phyloP scores from a whole-genome alignment of 2,797 vertebrate species.

The Numenius phaeopus region DNA sequence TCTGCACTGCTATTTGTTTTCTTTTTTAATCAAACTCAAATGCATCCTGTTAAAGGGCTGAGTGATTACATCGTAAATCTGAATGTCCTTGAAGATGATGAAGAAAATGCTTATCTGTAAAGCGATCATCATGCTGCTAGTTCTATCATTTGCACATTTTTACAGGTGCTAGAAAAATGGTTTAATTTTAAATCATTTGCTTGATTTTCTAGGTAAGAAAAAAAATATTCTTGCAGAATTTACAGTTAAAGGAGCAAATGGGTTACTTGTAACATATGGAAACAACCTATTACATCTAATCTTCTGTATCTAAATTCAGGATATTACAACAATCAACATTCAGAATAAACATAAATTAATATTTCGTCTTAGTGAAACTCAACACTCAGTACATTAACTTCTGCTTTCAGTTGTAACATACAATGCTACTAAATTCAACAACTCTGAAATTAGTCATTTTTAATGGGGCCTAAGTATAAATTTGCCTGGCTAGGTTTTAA shows the following conservation, averaged over 20 bases:
- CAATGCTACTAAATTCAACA: not conserved
- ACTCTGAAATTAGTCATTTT: slow-evolving; percentile 6
- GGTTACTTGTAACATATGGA: slow-evolving; percentile 29
- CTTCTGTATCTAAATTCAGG: slow-evolving; percentile 32
- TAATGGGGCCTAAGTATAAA: not conserved
- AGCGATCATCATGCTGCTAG: slow-evolving; percentile 91
- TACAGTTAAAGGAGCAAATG: slow-evolving; percentile 38
- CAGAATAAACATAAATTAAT: slow-evolving; percentile 25
- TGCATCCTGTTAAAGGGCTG: slow-evolving; percentile 88
- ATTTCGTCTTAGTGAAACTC: slow-evolving; percentile 9
- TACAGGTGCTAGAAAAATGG: slow-evolving; percentile 84
- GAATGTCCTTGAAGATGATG: slow-evolving; percentile 91
- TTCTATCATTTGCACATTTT: slow-evolving; percentile 88
- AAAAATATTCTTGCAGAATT: slow-evolving; percentile 46
- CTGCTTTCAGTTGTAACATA: not conserved
- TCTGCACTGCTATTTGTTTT: slow-evolving; percentile 81
- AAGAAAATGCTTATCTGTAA: slow-evolving; percentile 93
- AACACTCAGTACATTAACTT: not conserved
- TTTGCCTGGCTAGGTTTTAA: not conserved
- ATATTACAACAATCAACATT: slow-evolving; percentile 36
- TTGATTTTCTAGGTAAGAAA: slow-evolving; percentile 54
- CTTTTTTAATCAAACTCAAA: slow-evolving; percentile 90
- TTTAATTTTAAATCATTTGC: slow-evolving; percentile 76
- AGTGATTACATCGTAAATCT: slow-evolving; percentile 94
- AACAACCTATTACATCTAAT: not conserved